Evolutionary conservation across 2,888 invertebrate species (phyloP), one percentile per base, ranked within the genome.

Genomic region (Dastarcus helophoroides): DNA sequence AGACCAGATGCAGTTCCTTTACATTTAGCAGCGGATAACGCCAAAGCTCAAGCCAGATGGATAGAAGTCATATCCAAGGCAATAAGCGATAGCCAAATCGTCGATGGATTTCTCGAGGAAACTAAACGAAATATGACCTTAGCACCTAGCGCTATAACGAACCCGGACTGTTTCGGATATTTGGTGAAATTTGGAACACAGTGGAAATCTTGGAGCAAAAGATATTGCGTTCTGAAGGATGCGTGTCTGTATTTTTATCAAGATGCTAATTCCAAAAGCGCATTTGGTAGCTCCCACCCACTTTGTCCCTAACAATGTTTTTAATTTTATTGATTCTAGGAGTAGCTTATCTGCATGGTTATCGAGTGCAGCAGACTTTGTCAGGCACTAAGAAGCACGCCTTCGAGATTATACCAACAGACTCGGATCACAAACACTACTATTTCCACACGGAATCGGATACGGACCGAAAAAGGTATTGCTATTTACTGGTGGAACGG

Each of bases 241-340:
- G 94, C 91, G 23, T 90, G 90, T 47, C 71, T 94, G 13, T 94
- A 90, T 64, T 90, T 93, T 63, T 94, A 90, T 63, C 80, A 79
- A 44, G 89, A 90, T 56, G 80, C 79, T 3, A 83, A 79, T 54
- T 81, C 90, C 48, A 83, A 82, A 56, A 79, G 72, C 55, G 89
- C 93, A 41, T 81, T 89, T 60, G 93, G 93, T 86, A 63, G 6
- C 1, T 30, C 6, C 23, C 28, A 14, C 26, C 26, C 10, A 5
- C 11, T 22, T 29, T 23, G 12, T 22, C 23, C 6, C 14, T 17
- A 6, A 7, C 19, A 17, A 17, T 7, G 19, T 17, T n/a, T 6
- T 17, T 17, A n/a, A 17, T n/a, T n/a, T n/a, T n/a, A n/a, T n/a
- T n/a, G n/a, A n/a, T 50, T 56, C 4, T 47, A 89, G 89, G 89